Evolutionary conservation across 2,797 vertebrate genomes (phyloP), one percentile per base, ranked within the genome.

Genomic region (Neoniphon sammara): DNA sequence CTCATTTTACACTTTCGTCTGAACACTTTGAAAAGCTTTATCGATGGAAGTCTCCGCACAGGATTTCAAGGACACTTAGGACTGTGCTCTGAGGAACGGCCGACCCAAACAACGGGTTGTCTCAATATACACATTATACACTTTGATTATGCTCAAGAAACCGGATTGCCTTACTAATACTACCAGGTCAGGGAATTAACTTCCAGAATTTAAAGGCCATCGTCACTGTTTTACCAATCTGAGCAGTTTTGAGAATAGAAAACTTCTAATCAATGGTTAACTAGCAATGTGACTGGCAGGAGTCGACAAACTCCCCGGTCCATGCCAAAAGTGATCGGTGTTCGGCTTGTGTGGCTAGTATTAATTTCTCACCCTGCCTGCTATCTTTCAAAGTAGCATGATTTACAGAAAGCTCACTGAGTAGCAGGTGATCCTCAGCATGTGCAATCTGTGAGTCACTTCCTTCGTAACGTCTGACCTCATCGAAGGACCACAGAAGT

Each of bases 51-150:
- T 60, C 58, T 75, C 49, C 25, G 47, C 46, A 2, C 30, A 53
- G 47, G 55, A 73, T 56, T 69, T 67, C 46, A 83, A 85, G 84
- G 76, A 82, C 82, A 82, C 82, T 84, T 83, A 4, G 75, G 77
- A 74, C 70, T 73, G 66, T 0, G 61, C 71, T 71, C 73, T 56
- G 58, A 66, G 67, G 44, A 80, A 65, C 25, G 60, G 18, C 21
- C 23, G 14, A 12, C 50, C 34, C 52, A 18, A 55, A 46, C 12
- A 31, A 54, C 44, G 58, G 39, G 42, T 7, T n/a, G 39, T 20
- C 17, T 52, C 14, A 56, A 54, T 12, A 34, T 47, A 66, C 71
- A 75, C 21, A 57, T 4, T 52, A 30, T 55, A 66, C n/a, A 12
- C 39, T 54, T 27, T 15, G 46, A 70, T 47, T 18, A 62, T 34